A percentile compares a stretch with the other conserved stretches of the same genome.
Conservation (phyloP, 2,113 vertebrate species). For the Tenrec ecaudatus region DNA sequence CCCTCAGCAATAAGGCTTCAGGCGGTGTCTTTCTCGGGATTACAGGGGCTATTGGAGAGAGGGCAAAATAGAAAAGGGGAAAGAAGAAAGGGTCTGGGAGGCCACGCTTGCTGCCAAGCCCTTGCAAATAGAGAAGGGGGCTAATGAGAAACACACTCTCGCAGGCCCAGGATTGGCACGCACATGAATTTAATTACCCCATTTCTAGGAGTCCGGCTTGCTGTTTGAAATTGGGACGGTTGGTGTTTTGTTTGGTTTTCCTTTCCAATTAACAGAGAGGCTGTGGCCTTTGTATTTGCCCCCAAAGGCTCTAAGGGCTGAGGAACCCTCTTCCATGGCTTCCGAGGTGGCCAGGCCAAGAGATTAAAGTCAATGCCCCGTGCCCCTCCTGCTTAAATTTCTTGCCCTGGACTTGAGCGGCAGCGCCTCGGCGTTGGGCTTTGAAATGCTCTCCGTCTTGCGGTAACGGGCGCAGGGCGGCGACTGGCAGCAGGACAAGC, state of each 20-base stretch:
- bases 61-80: conserved; percentile 65
- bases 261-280: conserved; percentile 68
- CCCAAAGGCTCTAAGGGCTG: background rate
- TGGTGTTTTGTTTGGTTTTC: too few species aligned
- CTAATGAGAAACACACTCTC: conserved; percentile 88
- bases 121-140: conserved; percentile 72
- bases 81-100: background rate
- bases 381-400: conserved; percentile 79
- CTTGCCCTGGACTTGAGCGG: conserved; percentile 90
- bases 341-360: conserved; percentile 33
- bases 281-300: conserved; percentile 45
- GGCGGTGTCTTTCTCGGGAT: conserved; percentile 58
- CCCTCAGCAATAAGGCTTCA: background rate
- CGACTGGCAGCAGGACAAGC: conserved; percentile 61
- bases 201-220: conserved; percentile 67
- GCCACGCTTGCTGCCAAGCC: background rate
- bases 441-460: conserved; percentile 60
- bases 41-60: conserved; percentile 72
- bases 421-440: conserved; percentile 8
- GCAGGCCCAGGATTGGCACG: conserved; percentile 83
- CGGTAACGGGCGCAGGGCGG: conserved; percentile 40
- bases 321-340: conserved; percentile 45
- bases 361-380: conserved; percentile 60
- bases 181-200: conserved; percentile 86
- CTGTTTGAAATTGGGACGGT: conserved; percentile 63